Conservation (phyloP, 2,113 vertebrate genomes). For the Scytalopus superciliaris region DNA sequence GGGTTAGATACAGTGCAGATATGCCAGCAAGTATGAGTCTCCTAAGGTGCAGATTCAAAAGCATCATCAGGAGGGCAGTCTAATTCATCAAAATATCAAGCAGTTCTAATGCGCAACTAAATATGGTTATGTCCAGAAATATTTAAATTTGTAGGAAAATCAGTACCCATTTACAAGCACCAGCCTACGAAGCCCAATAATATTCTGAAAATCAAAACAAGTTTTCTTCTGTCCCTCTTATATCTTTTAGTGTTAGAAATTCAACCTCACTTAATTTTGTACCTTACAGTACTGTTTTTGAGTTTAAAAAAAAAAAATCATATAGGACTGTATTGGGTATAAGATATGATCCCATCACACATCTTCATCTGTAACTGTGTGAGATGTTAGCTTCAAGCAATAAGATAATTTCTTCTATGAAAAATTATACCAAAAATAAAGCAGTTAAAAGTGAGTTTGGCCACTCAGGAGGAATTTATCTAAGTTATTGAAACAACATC, state of each 20-base stretch:
- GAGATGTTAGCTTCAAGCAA: not conserved
- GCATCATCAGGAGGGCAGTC: not conserved
- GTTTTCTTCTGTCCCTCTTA: not conserved
- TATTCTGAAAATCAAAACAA: not conserved
- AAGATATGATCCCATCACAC: not conserved
- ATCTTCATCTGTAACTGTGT: not conserved
- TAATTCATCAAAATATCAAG: constrained; percentile 35
- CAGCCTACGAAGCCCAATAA: not conserved
- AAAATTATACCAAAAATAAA: not conserved
- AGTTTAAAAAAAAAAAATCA: not conserved
- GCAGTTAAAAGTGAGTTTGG: not conserved
- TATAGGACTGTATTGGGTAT: not conserved
- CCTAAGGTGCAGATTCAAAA: constrained; percentile 25
- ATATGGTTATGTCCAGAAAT: not conserved
- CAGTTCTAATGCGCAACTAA: not conserved
- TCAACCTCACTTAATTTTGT: not conserved
- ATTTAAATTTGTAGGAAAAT: not conserved
- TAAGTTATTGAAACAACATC: not conserved
- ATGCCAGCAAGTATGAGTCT: not conserved
- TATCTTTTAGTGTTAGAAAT: not conserved
- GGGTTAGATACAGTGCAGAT: not conserved
- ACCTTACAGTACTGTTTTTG: not conserved
- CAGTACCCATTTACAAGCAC: not conserved
- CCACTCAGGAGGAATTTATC: not conserved
- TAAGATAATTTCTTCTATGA: not conserved